A percentile compares a stretch with the other conserved stretches of the same genome.
phyloP scores from a whole-genome alignment of 2,797 vertebrate species.

The Arctocebus calabarensis region DNA sequence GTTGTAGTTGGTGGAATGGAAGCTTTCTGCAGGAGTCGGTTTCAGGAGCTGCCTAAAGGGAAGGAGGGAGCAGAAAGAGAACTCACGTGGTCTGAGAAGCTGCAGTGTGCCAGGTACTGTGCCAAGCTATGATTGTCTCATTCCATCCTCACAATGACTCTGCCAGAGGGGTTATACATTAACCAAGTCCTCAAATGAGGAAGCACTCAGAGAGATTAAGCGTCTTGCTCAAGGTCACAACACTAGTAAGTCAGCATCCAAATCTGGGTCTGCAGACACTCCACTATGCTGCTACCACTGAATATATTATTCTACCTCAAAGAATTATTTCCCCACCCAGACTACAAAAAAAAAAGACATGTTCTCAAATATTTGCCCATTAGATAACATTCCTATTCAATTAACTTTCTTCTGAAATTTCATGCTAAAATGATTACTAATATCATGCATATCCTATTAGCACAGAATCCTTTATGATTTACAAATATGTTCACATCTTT shows the following conservation, averaged over 20 bases:
- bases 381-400: constrained; percentile 11
- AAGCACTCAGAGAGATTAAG: neutral
- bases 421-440: constrained; percentile 5
- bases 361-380: constrained; percentile 27
- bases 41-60: neutral
- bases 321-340: constrained; percentile 12
- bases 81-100: neutral
- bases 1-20: neutral
- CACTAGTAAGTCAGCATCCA: neutral
- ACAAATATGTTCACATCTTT: neutral
- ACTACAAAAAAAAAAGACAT: neutral
- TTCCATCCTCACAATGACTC: neutral
- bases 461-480: neutral
- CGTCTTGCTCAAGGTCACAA: constrained; percentile 16
- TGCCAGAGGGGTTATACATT: neutral
- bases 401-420: constrained; percentile 29
- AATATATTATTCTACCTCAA: constrained; percentile 31
- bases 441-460: neutral
- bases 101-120: neutral
- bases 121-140: neutral
- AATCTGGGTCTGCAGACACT: neutral
- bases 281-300: neutral
- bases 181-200: neutral
- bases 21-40: neutral
- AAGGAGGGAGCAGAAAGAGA: neutral